These are phyloP conservation scores for Neolamprologus modestus DNA, from an alignment of 2,113 vertebrate genomes.

Conservation along the genomic window DNA sequence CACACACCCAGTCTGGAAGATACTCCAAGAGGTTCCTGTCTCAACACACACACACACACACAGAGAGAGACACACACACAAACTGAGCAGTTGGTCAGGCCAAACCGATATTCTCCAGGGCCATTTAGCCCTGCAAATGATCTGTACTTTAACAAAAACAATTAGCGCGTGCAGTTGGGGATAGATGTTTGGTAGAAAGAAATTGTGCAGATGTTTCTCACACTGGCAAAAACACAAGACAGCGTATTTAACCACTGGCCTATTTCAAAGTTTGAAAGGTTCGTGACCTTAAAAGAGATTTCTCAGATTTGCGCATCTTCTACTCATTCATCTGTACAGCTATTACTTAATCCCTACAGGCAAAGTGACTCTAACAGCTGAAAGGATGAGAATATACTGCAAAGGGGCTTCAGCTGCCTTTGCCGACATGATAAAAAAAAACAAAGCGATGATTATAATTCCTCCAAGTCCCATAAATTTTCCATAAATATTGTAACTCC, in stretches of 20 bases:
- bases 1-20: conserved; percentile 90
- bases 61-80: not conserved
- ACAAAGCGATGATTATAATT: not conserved
- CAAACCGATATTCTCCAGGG: not conserved
- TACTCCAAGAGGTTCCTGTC: conserved; percentile 87
- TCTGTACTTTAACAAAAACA: not conserved
- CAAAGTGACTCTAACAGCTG: not conserved
- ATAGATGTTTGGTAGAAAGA: not conserved
- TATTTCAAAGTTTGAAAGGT: not conserved
- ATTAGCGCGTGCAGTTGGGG: not conserved
- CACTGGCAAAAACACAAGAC: not conserved
- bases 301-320: not conserved
- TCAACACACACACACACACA: not conserved
- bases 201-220: not conserved
- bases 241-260: not conserved
- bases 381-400: not conserved
- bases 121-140: not conserved
- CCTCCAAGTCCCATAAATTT: not conserved
- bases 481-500: not conserved
- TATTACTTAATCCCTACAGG: not conserved
- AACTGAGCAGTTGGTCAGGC: conserved; percentile 1
- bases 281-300: not conserved
- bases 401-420: not conserved
- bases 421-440: not conserved
- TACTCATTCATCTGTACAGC: not conserved